These are phyloP conservation scores for Chiroxiphia lanceolata DNA, from an alignment of 2,797 vertebrate species.

Conservation along the genomic window DNA sequence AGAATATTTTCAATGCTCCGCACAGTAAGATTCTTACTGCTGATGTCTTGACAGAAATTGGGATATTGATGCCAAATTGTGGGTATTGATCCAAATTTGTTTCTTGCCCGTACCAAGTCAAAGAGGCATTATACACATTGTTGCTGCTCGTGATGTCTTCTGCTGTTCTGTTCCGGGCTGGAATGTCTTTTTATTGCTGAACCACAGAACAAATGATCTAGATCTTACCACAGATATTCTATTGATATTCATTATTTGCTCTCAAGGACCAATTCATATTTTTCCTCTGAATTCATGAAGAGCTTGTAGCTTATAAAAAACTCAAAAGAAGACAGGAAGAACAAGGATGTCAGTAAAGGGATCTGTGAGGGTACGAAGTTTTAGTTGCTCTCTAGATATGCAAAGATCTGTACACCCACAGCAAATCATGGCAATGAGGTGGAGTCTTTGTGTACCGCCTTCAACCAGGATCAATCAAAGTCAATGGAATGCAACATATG, in stretches of 20 bases:
- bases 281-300: neutral
- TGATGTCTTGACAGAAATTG: slow-evolving; percentile 62
- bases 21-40: slow-evolving; percentile 28
- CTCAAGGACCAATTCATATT: neutral
- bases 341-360: neutral
- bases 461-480: neutral
- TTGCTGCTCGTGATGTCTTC: neutral
- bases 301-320: neutral
- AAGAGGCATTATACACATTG: neutral
- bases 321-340: neutral
- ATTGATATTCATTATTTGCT: neutral
- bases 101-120: slow-evolving; percentile 44
- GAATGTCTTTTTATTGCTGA: neutral
- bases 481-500: accelerated
- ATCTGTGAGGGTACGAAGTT: neutral
- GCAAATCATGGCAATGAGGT: neutral
- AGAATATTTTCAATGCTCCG: slow-evolving; percentile 43
- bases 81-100: slow-evolving; percentile 63
- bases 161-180: neutral
- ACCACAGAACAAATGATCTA: neutral
- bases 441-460: neutral
- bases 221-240: neutral
- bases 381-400: neutral
- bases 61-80: slow-evolving; percentile 63
- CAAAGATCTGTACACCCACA: neutral